These are phyloP conservation scores for Dendrolimus punctatus DNA, from an alignment of 1,140 invertebrate genomes.

Conservation along the genomic window DNA sequence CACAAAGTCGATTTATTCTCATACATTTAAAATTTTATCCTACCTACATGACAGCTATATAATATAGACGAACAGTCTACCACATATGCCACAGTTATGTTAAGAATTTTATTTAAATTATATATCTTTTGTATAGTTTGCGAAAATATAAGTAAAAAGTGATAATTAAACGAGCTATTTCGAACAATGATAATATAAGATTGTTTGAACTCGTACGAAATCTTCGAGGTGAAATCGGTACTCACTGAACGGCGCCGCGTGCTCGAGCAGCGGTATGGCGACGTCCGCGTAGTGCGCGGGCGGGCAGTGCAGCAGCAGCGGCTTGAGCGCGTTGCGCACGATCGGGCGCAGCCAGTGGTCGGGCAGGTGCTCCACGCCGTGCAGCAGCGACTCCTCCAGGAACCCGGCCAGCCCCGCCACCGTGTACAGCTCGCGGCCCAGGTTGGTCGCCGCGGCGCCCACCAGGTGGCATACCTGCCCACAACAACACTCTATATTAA, in stretches of 20 bases:
- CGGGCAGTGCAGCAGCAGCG: conserved; percentile 89
- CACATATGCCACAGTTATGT: too few species aligned
- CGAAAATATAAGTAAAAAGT: too few species aligned
- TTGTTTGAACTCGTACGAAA: too few species aligned
- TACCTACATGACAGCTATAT: too few species aligned
- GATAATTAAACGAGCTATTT: too few species aligned
- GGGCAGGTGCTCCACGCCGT: conserved; percentile 84
- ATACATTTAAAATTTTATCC: too few species aligned
- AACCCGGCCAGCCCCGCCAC: conserved; percentile 76
- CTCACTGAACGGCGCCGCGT: conserved; percentile 83
- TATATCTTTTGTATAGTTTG: too few species aligned
- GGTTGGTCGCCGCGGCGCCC: conserved; percentile 79
- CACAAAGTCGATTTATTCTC: too few species aligned
- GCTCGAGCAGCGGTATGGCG: conserved; percentile 83
- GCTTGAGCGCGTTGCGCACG: conserved; percentile 87
- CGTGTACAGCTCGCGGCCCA: conserved; percentile 88
- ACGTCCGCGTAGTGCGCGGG: conserved; percentile 82
- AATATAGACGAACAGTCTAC: too few species aligned
- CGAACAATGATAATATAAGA: too few species aligned
- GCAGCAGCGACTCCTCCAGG: conserved; percentile 77
- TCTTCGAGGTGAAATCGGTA: background rate
- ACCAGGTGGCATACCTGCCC: conserved; percentile 52
- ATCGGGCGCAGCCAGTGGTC: conserved; percentile 88
- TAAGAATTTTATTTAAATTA: too few species aligned
- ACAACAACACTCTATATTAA: conserved; percentile 1